phyloP scores from a whole-genome alignment of 2,113 vertebrate species.

The Fregata magnificens region DNA sequence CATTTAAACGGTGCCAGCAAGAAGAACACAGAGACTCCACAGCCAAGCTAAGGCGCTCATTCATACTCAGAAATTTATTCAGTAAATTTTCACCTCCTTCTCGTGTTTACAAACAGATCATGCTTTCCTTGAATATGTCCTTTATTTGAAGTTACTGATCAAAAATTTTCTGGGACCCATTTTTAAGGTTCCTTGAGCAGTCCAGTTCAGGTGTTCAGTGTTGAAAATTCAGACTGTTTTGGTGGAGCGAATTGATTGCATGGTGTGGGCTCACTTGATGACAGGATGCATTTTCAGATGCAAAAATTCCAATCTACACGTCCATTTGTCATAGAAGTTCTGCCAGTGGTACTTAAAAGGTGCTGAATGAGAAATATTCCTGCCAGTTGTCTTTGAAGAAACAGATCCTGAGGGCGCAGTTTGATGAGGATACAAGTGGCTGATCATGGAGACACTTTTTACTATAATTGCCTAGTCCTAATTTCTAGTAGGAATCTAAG shows the following conservation, averaged over 20 bases:
- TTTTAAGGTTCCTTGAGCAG: not conserved
- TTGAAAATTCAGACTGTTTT: not conserved
- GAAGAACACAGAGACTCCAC: not conserved
- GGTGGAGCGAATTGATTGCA: not conserved
- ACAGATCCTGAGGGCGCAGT: not conserved
- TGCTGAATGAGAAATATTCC: not conserved
- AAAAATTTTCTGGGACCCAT: not conserved
- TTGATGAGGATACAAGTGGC: not conserved
- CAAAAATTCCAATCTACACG: not conserved
- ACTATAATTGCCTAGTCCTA: not conserved
- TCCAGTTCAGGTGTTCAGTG: not conserved
- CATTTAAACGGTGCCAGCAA: conserved; percentile 8
- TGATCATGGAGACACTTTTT: not conserved
- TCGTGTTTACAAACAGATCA: conserved; percentile 4
- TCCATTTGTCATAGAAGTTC: not conserved
- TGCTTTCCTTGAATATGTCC: not conserved
- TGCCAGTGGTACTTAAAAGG: not conserved
- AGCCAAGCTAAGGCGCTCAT: not conserved
- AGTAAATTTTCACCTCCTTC: not conserved
- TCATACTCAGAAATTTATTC: conserved; percentile 2
- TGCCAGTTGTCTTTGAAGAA: not conserved
- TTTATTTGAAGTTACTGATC: not conserved
- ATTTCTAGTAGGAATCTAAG: not conserved
- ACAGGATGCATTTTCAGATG: not conserved
- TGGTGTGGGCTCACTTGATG: not conserved